Percentiles rank a stretch among this genome's conserved stretches.
phyloP scores from a whole-genome alignment of 2,888 invertebrate genomes.

The Arge pagana region DNA sequence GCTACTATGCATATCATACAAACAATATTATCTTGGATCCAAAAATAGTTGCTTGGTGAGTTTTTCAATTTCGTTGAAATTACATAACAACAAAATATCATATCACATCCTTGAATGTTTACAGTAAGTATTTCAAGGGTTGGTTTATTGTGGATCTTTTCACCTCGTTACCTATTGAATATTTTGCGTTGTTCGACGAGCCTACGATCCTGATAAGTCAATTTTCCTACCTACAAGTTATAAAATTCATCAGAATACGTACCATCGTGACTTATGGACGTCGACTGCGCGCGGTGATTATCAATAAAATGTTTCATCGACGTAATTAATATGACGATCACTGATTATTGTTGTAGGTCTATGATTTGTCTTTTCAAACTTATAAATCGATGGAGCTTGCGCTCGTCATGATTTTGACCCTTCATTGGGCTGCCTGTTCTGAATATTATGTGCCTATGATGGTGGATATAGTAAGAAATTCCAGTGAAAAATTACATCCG shows the following conservation, averaged over 20 bases:
- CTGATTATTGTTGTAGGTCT: constrained; percentile 34
- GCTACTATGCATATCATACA: constrained; percentile 46
- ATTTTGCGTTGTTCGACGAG: constrained; percentile 33
- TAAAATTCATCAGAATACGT: constrained; percentile 48
- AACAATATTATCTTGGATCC: constrained; percentile 46
- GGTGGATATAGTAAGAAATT: constrained; percentile 17
- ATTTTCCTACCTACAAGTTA: constrained; percentile 39
- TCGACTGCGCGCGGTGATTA: constrained; percentile 46
- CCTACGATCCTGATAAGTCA: constrained; percentile 32
- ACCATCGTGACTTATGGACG: constrained; percentile 45
- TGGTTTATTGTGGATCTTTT: constrained; percentile 48
- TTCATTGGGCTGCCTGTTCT: constrained; percentile 52
- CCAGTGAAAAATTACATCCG: neutral
- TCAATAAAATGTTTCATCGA: neutral
- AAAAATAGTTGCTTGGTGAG: constrained; percentile 41
- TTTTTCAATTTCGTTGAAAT: neutral
- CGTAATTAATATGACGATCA: neutral
- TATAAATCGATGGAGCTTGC: constrained; percentile 41
- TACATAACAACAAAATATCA: constrained; percentile 11
- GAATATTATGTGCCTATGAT: constrained; percentile 46
- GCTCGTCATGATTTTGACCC: constrained; percentile 33
- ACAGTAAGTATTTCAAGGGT: constrained; percentile 47
- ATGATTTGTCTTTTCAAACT: constrained; percentile 38
- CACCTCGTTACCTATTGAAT: constrained; percentile 44
- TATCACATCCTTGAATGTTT: constrained; percentile 14